Conservation (phyloP, 2,113 vertebrate species). For the Phalacrocorax pelagicus region DNA sequence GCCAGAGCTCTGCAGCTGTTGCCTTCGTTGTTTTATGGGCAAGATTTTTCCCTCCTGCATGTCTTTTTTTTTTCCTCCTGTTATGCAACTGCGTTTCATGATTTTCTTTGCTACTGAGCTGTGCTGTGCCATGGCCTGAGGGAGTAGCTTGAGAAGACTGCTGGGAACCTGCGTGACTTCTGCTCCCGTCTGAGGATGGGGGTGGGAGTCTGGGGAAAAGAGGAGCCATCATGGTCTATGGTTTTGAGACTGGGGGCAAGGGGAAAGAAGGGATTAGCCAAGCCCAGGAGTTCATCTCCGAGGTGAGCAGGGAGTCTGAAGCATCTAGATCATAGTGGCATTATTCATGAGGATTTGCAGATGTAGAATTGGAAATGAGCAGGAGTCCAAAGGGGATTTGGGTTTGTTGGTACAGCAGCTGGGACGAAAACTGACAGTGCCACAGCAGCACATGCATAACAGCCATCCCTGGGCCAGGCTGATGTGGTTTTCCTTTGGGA, state of each 20-base stretch:
- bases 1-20: not conserved
- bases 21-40: not conserved
- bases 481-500: not conserved
- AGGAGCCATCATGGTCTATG: not conserved
- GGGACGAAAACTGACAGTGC: not conserved
- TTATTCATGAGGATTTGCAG: constrained; percentile 8
- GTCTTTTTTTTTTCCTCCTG: not conserved
- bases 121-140: not conserved
- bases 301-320: not conserved
- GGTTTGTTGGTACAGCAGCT: not conserved
- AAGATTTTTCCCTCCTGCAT: not conserved
- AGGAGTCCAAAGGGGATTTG: not conserved
- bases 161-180: not conserved
- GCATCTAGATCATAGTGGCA: not conserved
- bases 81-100: not conserved
- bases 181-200: not conserved
- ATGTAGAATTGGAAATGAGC: constrained; percentile 16
- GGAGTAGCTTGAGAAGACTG: not conserved
- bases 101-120: not conserved
- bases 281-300: not conserved
- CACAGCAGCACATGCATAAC: not conserved
- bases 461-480: not conserved
- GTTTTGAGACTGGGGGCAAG: not conserved
- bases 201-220: not conserved
- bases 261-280: not conserved